Evolutionary conservation across 2,888 invertebrate genomes (phyloP).

Genomic region (Tanytarsus gracilentus): DNA sequence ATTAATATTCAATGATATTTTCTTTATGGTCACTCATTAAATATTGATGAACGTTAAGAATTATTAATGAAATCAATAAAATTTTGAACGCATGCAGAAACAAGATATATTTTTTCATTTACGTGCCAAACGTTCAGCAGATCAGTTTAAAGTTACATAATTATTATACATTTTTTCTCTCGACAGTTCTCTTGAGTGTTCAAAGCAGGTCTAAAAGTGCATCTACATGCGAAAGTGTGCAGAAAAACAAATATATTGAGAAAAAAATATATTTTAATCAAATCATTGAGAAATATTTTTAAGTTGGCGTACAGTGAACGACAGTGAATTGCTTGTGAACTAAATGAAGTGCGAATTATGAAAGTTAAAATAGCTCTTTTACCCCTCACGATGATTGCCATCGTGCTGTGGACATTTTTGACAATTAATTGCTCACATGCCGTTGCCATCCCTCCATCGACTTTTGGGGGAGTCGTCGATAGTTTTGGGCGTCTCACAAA

Average conservation of each 20-base stretch:
- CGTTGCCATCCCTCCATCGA: conserved; percentile 35
- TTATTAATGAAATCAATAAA: too few species aligned
- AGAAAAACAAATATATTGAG: background rate
- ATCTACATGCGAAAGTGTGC: background rate
- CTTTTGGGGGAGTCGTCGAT: conserved; percentile 42
- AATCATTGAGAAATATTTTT: too few species aligned
- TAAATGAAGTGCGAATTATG: conserved; percentile 26
- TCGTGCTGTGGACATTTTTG: background rate
- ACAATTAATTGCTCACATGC: background rate
- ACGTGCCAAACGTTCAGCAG: too few species aligned
- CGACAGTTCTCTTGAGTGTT: background rate
- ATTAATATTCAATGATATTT: too few species aligned
- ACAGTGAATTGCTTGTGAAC: too few species aligned
- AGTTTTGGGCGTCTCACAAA: conserved; percentile 42
- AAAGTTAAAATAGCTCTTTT: conserved; percentile 14
- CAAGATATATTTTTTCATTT: too few species aligned
- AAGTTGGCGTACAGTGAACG: too few species aligned
- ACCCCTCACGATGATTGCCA: background rate
- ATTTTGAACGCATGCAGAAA: too few species aligned
- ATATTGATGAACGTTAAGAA: too few species aligned
- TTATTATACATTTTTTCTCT: too few species aligned
- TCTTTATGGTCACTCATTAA: too few species aligned
- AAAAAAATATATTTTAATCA: background rate
- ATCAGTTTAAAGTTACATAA: too few species aligned
- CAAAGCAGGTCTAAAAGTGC: background rate